phyloP scores from a whole-genome alignment of 1,140 invertebrate species.

The Carcinoscorpius rotundicauda region DNA sequence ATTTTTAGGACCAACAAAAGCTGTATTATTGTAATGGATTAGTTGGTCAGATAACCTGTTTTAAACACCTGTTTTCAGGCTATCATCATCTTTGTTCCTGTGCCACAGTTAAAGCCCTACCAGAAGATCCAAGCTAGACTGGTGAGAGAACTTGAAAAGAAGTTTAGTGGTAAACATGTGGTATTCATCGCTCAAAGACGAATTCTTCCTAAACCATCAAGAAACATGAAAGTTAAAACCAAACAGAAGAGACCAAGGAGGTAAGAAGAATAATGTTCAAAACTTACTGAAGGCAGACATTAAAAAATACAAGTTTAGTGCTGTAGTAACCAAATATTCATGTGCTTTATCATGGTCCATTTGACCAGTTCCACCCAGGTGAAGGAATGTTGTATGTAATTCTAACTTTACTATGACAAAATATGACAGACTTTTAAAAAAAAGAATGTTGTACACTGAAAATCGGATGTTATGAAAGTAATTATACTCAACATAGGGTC shows the following conservation, averaged over 20 bases:
- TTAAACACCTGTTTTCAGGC: conserved; percentile 47
- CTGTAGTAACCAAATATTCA: no score
- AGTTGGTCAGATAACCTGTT: not conserved
- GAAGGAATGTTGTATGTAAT: no score
- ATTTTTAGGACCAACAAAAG: not conserved
- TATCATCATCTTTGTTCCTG: conserved; percentile 97
- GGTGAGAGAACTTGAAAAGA: conserved; percentile 97
- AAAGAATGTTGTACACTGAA: no score
- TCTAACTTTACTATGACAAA: no score
- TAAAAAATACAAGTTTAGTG: no score
- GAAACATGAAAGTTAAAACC: conserved; percentile 82
- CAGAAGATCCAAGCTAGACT: conserved; percentile 95
- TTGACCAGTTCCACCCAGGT: no score
- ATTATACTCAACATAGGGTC: no score
- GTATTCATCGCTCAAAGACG: conserved; percentile 96
- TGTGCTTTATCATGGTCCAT: no score
- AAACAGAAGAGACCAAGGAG: conserved; percentile 96
- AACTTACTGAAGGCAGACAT: no score
- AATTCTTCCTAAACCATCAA: conserved; percentile 93
- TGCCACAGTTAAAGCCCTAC: conserved; percentile 91
- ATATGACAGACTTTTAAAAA: no score
- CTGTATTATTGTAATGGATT: not conserved
- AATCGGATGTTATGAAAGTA: no score
- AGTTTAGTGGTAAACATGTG: conserved; percentile 97
- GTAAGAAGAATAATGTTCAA: conserved; percentile 31